Evolutionary conservation across 2,888 invertebrate genomes (phyloP), one percentile per base, ranked within the genome.

Genomic region (Pseudoips prasinana): DNA sequence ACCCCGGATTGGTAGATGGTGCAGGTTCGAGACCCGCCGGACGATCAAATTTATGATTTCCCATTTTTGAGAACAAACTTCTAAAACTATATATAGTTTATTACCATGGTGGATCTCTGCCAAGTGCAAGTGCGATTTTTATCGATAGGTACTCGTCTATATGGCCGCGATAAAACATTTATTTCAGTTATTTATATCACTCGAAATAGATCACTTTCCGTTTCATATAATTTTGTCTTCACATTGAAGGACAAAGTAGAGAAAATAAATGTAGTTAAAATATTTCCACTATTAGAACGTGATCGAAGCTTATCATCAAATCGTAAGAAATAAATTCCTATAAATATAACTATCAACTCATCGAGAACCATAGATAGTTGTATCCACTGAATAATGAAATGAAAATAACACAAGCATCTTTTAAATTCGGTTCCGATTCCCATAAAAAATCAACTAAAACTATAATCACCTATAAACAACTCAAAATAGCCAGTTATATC

Each of bases 151-250:
- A 40, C 42, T 27, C 29, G 36, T 46, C 32, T 44, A 38, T 49
- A 49, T 39, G 9, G 25, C 33, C 3, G 60, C 32, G 58, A 42
- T 59, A 59, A 58, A 48, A 59, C 29, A 51, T 58, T 58, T 58
- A 58, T 59, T 47, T 38, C 35, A 10, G 35, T 48, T 46, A 53
- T 53, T 59, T 59, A 56, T 59, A 40, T 38, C 41, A 40, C 30
- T 29, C 1, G 11, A 48, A 54, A 57, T 59, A 58, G 24, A 39
- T 22, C 35, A 39, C 40, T 53, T 52, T 37, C 18, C 31, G 37
- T 22, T 35, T 41, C 22, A 7, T 20, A 36, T 51, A 37, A 43
- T 36, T 46, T 34, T 41, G 36, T 55, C 39, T 53, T 50, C 42
- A 10, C 25, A 23, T 32, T 40, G 38, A 44, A 46, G 53, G 43